Evolutionary conservation across 1,140 invertebrate species (phyloP), one percentile per base, ranked within the genome.

Genomic region (Drosophila dunni): DNA sequence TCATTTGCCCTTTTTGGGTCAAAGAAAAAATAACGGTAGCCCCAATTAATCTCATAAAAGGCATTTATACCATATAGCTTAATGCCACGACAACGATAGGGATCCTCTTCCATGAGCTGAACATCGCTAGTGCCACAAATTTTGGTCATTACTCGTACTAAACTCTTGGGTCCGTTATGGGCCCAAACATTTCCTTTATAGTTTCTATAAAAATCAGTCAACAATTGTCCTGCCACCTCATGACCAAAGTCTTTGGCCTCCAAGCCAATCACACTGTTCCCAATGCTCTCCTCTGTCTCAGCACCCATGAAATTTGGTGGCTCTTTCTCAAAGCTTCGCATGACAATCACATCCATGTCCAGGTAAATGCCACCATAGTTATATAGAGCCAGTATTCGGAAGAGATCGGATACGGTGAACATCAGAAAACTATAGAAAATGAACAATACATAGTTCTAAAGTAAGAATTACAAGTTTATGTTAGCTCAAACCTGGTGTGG

Each of bases 301-400:
- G 94, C 94, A 0, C 95, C 95, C 1, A 94, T 94, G 91, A 94
- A 96, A 90, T 96, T 95, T 1, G 82, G 85, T 0, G 85, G 91
- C n/a, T 96, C 80, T 6, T 93, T 78, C 34, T 95, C 93, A 38
- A 96, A 86, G n/a, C 93, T 94, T 64, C 94, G 95, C 6, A 94
- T 93, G 0, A 96, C 93, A 11, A 97, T 94, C 1, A 96, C 94
- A 79, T 97, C 96, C 54, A 96, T 89, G 75, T 97, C 96, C 33
- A 97, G 82, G 85, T 97, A 97, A 48, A 96, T 95, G 0, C 96
- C 96, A 29, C 96, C 96, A 68, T 94, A 96, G 84, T 96, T 96
- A 93, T 95, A 96, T 1, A 97, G 90, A 0, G 95, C 95, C 8
- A 96, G 78, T 68, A 95, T 96, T 63, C 96, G 93, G 10, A 96